Conservation (phyloP, 2,113 vertebrate genomes). For the Lonchura striata region DNA sequence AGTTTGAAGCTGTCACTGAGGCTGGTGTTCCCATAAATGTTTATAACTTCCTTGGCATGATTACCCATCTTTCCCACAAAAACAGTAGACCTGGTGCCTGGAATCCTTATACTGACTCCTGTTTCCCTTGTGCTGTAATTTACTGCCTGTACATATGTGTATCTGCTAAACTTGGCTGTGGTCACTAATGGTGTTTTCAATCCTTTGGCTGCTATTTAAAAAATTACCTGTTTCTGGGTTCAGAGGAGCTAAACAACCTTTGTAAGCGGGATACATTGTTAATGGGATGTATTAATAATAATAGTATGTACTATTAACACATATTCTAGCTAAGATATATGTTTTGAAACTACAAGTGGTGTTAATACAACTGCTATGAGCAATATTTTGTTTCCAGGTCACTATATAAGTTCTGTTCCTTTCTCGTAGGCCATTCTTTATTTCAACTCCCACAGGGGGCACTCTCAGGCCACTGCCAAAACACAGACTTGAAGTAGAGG, state of each 20-base stretch:
- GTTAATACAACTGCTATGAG: background rate
- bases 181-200: background rate
- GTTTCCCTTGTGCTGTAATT: background rate
- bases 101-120: background rate
- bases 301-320: background rate
- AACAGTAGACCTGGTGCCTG: background rate
- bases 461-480: background rate
- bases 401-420: background rate
- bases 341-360: background rate
- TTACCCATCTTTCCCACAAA: background rate
- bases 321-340: background rate
- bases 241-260: background rate
- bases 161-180: background rate
- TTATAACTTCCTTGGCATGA: background rate
- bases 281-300: background rate
- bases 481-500: background rate
- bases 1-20: background rate
- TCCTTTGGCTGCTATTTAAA: background rate
- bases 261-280: background rate
- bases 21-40: background rate
- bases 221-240: background rate
- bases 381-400: background rate
- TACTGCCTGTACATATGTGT: background rate
- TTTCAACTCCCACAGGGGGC: background rate
- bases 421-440: background rate